Evolutionary conservation across 1,140 invertebrate species (phyloP), one percentile per base, ranked within the genome.

Genomic region (Hylaeus anthracinus): DNA sequence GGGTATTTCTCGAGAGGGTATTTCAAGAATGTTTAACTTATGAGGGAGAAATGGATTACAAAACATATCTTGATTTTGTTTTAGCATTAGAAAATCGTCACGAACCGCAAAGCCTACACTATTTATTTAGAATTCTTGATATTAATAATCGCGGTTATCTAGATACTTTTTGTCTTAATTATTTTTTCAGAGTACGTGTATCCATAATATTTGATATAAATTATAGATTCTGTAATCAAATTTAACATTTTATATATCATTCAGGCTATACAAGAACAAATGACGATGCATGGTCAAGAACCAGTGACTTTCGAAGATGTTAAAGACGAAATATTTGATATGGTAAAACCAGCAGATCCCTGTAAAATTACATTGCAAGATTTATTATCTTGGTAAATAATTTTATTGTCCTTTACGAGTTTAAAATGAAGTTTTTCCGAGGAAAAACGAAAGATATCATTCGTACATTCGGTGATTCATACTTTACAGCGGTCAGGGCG

Each of bases 271-370:
- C 97, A 98, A 93, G 97, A 98, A 81, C 97, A 98, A 92, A 97
- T 99, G 95, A 95, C 95, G 55, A 94, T 96, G 14, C 96, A 98
- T 91, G 97, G 96, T 12, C 97, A 97, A 77, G 97, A 98, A 85
- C 96, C 96, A 2, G 97, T 99, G 1, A 96, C 95, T 83, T 99
- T 99, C 93, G 96, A 98, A 85, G 98, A 99, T 94, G 97, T 99
- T 0, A 98, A 98, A 93, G 97, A 99, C 94, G 98, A 99, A 94
- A 98, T 99, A 86, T 99, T 99, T 94, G 98, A 99, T 93, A 99
- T 99, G 98, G 97, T 99, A 0, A 97, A 98, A 88, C 98, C 98
- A 1, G 95, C 94, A 72, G 95, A 99, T 93, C 96, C 97, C 0
- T 94, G 95, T 5, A 96, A 96, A 91, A 98, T 99, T 83, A 99